Percentiles rank a stretch among this genome's conserved stretches.
phyloP scores from a whole-genome alignment of 2,888 invertebrate species.

The Notocelia uddmanniana region DNA sequence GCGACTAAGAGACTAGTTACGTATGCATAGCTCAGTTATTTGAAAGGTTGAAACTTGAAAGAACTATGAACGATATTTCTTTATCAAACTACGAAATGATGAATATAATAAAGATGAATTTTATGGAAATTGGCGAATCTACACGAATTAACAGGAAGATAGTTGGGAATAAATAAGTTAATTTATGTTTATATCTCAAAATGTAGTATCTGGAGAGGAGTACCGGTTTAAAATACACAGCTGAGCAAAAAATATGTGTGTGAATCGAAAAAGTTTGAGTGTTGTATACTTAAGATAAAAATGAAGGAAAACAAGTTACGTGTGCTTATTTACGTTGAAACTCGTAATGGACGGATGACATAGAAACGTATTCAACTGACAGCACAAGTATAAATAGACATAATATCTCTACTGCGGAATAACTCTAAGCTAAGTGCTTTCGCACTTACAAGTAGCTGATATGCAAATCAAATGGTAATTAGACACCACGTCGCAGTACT shows the following conservation, averaged over 20 bases:
- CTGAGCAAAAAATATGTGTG: neutral
- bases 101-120: neutral
- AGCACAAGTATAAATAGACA: slow-evolving; percentile 9
- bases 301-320: neutral
- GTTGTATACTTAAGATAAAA: neutral
- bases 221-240: neutral
- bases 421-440: slow-evolving; percentile 38
- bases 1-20: neutral
- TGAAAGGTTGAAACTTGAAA: no score
- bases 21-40: neutral
- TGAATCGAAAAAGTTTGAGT: neutral
- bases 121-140: neutral
- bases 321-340: neutral
- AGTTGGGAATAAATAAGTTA: neutral
- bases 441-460: slow-evolving; percentile 33
- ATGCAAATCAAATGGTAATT: slow-evolving; percentile 40
- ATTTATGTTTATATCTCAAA: no score
- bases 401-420: slow-evolving; percentile 16
- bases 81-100: no score
- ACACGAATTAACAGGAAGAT: neutral
- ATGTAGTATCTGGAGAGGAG: neutral
- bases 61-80: no score
- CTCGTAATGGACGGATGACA: neutral
- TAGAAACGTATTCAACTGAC: slow-evolving; percentile 3
- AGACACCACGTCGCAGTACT: slow-evolving; percentile 20